Evolutionary conservation across 2,888 invertebrate species (phyloP).

Genomic region (Alloplasta piceator): DNA sequence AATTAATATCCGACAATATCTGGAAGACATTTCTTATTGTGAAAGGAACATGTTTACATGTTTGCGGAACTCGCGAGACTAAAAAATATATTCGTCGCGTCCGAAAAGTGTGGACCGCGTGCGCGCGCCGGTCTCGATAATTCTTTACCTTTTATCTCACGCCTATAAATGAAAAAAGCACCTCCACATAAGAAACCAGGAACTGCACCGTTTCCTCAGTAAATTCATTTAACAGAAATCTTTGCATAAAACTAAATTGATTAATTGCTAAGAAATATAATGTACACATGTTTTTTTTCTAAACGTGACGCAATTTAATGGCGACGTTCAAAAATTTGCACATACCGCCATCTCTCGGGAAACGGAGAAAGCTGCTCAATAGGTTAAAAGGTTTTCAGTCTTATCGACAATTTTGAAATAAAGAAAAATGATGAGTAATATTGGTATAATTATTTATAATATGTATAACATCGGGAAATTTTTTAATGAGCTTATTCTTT

Average conservation of each 20-base stretch:
- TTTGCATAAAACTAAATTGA: too few species aligned
- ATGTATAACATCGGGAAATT: not conserved
- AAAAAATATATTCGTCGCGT: not conserved
- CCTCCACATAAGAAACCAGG: not conserved
- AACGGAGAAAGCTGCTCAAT: not conserved
- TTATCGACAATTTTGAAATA: not conserved
- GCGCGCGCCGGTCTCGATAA: not conserved
- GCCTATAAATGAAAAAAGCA: not conserved
- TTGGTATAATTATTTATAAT: too few species aligned
- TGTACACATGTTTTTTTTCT: too few species aligned
- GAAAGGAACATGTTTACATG: constrained; percentile 11
- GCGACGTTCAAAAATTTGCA: constrained; percentile 4
- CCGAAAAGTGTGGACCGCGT: not conserved
- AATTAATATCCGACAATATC: not conserved
- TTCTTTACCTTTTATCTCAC: not conserved
- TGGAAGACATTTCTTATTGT: constrained; percentile 30
- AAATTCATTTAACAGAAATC: not conserved
- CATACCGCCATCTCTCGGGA: not conserved
- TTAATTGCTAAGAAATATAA: too few species aligned
- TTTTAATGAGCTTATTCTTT: constrained; percentile 3
- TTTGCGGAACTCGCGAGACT: constrained; percentile 6
- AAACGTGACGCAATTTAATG: not conserved
- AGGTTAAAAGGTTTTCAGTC: not conserved
- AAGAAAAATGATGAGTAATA: too few species aligned
- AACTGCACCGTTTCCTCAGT: not conserved